Evolutionary conservation across 2,888 invertebrate genomes (phyloP).

Genomic region (Tetragonula carbonaria): DNA sequence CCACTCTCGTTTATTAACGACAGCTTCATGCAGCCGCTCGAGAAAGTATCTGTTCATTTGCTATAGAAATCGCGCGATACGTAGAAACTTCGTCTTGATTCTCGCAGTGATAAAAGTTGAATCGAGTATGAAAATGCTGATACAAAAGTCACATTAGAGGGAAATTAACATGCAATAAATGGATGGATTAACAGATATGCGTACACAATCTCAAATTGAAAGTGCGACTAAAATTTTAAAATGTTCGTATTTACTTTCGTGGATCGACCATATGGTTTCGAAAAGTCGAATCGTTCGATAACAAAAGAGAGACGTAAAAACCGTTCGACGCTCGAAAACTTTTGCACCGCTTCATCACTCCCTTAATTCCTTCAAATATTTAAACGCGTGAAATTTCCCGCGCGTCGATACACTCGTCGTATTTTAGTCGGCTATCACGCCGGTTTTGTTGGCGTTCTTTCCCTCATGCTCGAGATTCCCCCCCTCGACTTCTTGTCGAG

Average conservation of each 20-base stretch:
- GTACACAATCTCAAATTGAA: too few species aligned
- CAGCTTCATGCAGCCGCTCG: neutral
- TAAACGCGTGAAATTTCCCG: conserved; percentile 10
- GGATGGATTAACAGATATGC: too few species aligned
- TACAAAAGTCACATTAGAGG: too few species aligned
- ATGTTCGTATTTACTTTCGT: too few species aligned
- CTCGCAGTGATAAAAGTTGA: too few species aligned
- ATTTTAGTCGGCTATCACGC: conserved; percentile 32
- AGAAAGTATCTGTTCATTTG: neutral
- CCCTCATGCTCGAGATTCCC: conserved; percentile 7
- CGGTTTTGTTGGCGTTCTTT: conserved; percentile 25
- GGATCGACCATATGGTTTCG: too few species aligned
- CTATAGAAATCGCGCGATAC: neutral
- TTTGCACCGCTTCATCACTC: neutral
- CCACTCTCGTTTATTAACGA: neutral
- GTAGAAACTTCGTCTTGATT: neutral
- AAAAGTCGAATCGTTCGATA: too few species aligned
- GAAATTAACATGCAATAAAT: too few species aligned
- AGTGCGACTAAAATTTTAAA: too few species aligned
- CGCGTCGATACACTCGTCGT: neutral
- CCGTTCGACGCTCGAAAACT: neutral
- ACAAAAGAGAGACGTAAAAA: too few species aligned
- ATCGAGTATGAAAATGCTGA: too few species aligned
- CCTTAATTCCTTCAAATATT: neutral
- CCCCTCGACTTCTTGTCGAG: conserved; percentile 41